Conservation (phyloP, 1,140 invertebrate species). For the Drosophila auraria region DNA sequence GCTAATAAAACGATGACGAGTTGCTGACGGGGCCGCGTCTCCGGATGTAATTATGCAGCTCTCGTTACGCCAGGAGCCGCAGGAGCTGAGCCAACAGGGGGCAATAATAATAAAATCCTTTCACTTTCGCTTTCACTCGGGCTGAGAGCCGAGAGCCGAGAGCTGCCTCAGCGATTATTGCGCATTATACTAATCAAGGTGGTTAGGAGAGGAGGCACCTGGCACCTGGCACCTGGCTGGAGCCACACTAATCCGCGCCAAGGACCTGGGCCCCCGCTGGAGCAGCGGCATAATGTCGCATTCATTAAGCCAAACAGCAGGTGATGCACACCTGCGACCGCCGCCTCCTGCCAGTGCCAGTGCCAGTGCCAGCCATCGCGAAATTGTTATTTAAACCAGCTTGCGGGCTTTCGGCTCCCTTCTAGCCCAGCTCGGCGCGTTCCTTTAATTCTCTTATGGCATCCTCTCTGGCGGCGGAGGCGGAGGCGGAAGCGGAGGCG, state of each 20-base stretch:
- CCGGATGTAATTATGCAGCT: slow-evolving; percentile 60
- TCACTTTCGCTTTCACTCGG: slow-evolving; percentile 43
- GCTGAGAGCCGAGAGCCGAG: slow-evolving; percentile 16
- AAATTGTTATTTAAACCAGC: slow-evolving; percentile 63
- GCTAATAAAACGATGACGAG: slow-evolving; percentile 36
- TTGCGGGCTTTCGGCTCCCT: slow-evolving; percentile 13
- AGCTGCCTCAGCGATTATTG: slow-evolving; percentile 61
- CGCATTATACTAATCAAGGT: slow-evolving; percentile 67
- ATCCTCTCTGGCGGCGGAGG: slow-evolving; percentile 28
- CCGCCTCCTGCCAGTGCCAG: slow-evolving; percentile 8
- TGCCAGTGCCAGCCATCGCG: slow-evolving; percentile 27
- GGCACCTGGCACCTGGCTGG: neutral
- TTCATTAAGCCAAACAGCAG: slow-evolving; percentile 79
- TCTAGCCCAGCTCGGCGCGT: slow-evolving; percentile 12
- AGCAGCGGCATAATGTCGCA: slow-evolving; percentile 59
- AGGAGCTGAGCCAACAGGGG: slow-evolving; percentile 1
- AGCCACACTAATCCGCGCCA: slow-evolving; percentile 43
- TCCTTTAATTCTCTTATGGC: slow-evolving; percentile 62
- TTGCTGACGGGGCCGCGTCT: slow-evolving; percentile 48
- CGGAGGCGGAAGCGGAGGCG: slow-evolving; percentile 48
- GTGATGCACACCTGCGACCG: slow-evolving; percentile 70
- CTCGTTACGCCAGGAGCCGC: slow-evolving; percentile 7
- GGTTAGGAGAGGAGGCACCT: slow-evolving; percentile 14
- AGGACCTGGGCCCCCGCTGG: slow-evolving; percentile 31
- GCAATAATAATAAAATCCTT: slow-evolving; percentile 66